These are phyloP conservation scores for Bombycilla garrulus DNA, from an alignment of 2,113 vertebrate genomes.

Conservation along the genomic window DNA sequence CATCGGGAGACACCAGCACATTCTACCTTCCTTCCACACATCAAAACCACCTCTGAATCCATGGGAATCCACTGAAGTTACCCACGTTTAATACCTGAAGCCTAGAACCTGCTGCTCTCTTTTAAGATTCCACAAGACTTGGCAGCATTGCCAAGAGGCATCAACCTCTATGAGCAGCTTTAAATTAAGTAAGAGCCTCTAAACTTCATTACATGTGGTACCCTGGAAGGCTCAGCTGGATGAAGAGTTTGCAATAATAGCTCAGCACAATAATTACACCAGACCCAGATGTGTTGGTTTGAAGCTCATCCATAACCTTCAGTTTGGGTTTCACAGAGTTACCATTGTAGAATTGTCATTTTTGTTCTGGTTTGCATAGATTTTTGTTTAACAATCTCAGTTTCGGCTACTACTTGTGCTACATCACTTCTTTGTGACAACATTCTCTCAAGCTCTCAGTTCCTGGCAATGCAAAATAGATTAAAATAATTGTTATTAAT, in stretches of 20 bases:
- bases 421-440: not conserved
- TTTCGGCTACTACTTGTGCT: conserved; percentile 22
- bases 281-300: conserved; percentile 11
- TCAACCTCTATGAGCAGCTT: conserved; percentile 20
- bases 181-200: conserved; percentile 44
- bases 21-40: not conserved
- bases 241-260: conserved; percentile 3
- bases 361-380: not conserved
- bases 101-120: not conserved
- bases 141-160: conserved; percentile 42
- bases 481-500: not conserved
- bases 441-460: not conserved
- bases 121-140: conserved; percentile 11
- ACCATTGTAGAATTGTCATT: conserved; percentile 38
- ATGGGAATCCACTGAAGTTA: not conserved
- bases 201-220: conserved; percentile 42
- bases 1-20: not conserved
- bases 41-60: not conserved
- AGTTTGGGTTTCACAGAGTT: not conserved
- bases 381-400: conserved; percentile 5
- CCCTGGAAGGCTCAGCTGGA: conserved; percentile 41
- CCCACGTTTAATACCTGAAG: not conserved
- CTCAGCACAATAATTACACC: conserved; percentile 22
- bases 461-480: not conserved
- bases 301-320: conserved; percentile 40